Base-by-base conservation (phyloP, 1,140 invertebrate genomes). In the silkworm (Bombyx mori) region DNA sequence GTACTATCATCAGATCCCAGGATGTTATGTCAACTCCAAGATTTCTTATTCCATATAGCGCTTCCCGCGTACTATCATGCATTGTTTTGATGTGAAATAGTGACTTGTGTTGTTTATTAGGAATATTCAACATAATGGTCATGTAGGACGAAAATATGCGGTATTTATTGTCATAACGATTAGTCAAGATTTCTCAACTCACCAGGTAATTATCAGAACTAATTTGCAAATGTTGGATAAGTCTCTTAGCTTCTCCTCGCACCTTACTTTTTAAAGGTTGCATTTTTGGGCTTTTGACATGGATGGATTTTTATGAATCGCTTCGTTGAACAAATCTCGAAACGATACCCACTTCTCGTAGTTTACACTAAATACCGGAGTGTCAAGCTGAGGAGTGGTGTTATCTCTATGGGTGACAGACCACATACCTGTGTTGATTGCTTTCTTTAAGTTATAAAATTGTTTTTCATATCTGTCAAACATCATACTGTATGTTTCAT, bases 1-100 rank as follows among this genome's bases (percentile, higher is more conserved):
- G 58, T 3, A 69, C 66, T 46, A 69, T 7, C 18, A 65, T 44
- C 4, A 62, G 65, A 48, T 68, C 62, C 66, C 66, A 68, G 10
- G 57, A 57, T 2, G 49, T 51, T 12, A 51, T 63, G 42, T 69
- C 61, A 45, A 69, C 57, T n/a, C 62, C 64, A 44, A 69, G 45
- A 46, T 62, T 66, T 49, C 56, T 53, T 6, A 69, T 58, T 6
- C 57, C 61, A 18, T 69, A 47, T 7, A 69, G 42, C 46, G 47
- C 47, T 55, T 69, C 67, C 49, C 47, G 48, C 2, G 65, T 57
- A 45, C 54, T 48, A 46, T 68, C 62, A 63, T 66, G 62, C 5
- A 63, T 35, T 50, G 54, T 59, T 55, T 68, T 63, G 0, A 66
- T 58, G 3, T 5, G 6, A 8, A 7, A n/a, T 7, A 52, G n/a